phyloP scores from a whole-genome alignment of 2,888 invertebrate genomes.

The Pseudococcus longispinus region DNA sequence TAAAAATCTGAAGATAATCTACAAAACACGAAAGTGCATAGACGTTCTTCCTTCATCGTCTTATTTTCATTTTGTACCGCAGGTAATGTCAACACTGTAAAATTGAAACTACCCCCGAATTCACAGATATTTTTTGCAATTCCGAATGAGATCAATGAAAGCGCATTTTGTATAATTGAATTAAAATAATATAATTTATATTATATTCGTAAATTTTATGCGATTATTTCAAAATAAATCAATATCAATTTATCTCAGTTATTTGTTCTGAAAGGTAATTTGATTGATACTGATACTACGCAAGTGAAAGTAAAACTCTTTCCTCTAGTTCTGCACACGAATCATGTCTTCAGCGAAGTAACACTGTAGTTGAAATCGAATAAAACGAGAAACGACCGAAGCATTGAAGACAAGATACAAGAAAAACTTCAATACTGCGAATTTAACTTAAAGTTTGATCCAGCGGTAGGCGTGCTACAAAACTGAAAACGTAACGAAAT shows the following conservation, averaged over 20 bases:
- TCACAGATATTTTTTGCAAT: not conserved
- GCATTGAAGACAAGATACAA: not conserved
- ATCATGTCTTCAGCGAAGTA: not conserved
- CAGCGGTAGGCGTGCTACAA: not conserved
- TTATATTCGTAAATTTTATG: not conserved
- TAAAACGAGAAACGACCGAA: not conserved
- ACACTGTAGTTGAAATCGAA: not conserved
- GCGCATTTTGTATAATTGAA: not conserved
- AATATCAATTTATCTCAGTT: not conserved
- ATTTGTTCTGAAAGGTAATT: not conserved
- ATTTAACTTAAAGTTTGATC: not conserved
- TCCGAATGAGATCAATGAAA: not conserved
- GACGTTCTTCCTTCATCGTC: constrained; percentile 21
- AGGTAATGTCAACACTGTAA: constrained; percentile 24
- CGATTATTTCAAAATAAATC: not conserved
- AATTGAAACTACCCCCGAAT: not conserved
- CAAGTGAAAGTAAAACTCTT: not conserved
- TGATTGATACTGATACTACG: not conserved
- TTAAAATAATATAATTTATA: not conserved
- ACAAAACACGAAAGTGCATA: constrained; percentile 54
- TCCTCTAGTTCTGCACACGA: no score
- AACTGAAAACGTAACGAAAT: not conserved
- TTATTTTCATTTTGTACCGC: not conserved
- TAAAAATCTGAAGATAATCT: no score
- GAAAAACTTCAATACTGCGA: not conserved